Conservation (phyloP, 1,140 invertebrate genomes). For the Bactericera cockerelli region DNA sequence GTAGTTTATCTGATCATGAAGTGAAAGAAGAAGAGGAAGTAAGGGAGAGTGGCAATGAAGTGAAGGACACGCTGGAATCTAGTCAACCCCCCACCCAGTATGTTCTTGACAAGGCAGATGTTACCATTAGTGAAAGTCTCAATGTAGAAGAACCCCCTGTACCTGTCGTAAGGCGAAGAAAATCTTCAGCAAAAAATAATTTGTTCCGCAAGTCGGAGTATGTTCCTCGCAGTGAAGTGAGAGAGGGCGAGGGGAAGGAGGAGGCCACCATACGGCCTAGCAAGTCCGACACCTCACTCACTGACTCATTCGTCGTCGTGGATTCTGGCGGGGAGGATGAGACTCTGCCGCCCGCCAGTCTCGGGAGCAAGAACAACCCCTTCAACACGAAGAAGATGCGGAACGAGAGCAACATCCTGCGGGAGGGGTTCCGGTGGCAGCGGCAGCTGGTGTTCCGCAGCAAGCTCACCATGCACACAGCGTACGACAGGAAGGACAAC, state of each 20-base stretch:
- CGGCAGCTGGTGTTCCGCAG: slow-evolving; percentile 84
- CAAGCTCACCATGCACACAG: slow-evolving; percentile 97
- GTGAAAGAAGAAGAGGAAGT: slow-evolving; percentile 17
- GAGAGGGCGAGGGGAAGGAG: slow-evolving; percentile 26
- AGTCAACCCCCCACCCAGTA: background rate
- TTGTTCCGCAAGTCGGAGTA: slow-evolving; percentile 25
- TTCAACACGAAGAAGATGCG: slow-evolving; percentile 4
- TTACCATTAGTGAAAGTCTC: slow-evolving; percentile 7
- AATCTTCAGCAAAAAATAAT: slow-evolving; percentile 42
- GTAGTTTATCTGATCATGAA: slow-evolving; percentile 59
- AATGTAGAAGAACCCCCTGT: slow-evolving; percentile 15
- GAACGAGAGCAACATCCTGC: slow-evolving; percentile 3
- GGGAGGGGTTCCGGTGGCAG: slow-evolving; percentile 75
- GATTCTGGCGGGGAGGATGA: slow-evolving; percentile 42
- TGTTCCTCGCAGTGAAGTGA: slow-evolving; percentile 26
- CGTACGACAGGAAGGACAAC: slow-evolving; percentile 94
- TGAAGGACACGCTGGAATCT: background rate
- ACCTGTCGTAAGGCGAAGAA: slow-evolving; percentile 37
- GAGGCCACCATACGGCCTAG: slow-evolving; percentile 46
- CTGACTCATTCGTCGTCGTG: slow-evolving; percentile 77
- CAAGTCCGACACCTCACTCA: slow-evolving; percentile 80
- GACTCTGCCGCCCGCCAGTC: slow-evolving; percentile 6
- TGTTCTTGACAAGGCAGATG: background rate
- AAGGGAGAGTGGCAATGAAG: background rate
- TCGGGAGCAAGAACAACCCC: slow-evolving; percentile 1